Conservation (phyloP, 2,888 invertebrate genomes). For the Pilophorus perplexus region DNA sequence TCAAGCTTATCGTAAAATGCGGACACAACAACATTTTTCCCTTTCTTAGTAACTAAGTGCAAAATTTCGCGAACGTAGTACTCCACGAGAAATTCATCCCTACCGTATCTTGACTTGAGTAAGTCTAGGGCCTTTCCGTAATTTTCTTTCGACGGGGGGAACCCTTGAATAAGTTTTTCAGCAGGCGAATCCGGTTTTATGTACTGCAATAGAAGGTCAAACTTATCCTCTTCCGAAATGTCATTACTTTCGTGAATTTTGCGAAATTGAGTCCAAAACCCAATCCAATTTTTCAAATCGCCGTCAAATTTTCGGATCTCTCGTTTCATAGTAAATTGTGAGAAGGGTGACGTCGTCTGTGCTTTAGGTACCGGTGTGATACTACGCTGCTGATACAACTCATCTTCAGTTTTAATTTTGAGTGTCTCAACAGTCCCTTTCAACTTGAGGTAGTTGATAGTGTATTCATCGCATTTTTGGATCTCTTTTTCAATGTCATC, state of each 20-base stretch:
- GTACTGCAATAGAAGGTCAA: slow-evolving; percentile 47
- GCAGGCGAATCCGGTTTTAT: slow-evolving; percentile 46
- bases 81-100: slow-evolving; percentile 49
- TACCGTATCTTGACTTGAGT: slow-evolving; percentile 46
- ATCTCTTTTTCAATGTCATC: not conserved
- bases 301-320: slow-evolving; percentile 46
- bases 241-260: slow-evolving; percentile 48
- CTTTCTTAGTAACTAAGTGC: slow-evolving; percentile 49
- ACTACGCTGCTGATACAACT: no score
- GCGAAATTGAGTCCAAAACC: slow-evolving; percentile 49
- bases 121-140: slow-evolving; percentile 48
- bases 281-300: slow-evolving; percentile 47
- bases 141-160: slow-evolving; percentile 48
- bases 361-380: no score
- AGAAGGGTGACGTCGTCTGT: no score
- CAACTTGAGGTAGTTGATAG: not conserved
- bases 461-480: not conserved
- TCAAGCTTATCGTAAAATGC: slow-evolving; percentile 49
- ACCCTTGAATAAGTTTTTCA: slow-evolving; percentile 48
- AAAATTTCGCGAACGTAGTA: slow-evolving; percentile 50
- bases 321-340: not conserved
- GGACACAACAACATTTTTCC: slow-evolving; percentile 22
- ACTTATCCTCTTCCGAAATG: slow-evolving; percentile 46
- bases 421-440: not conserved
- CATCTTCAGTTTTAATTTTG: no score